Evolutionary conservation across 2,888 invertebrate genomes (phyloP).

Genomic region (Operophtera brumata): DNA sequence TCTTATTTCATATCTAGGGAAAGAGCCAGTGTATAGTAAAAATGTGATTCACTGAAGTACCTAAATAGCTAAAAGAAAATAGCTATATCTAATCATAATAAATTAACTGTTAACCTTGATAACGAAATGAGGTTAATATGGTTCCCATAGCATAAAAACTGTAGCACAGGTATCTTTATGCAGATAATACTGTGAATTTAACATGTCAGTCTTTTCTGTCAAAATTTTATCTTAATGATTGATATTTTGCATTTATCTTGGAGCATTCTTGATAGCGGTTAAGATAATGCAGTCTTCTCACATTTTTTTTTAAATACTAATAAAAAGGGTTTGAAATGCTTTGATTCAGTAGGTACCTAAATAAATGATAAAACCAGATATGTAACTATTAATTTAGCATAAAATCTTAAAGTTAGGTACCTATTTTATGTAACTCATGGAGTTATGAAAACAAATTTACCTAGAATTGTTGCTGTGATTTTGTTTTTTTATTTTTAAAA

Average conservation of each 20-base stretch:
- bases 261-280: slow-evolving; percentile 9
- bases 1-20: not conserved
- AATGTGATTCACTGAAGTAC: not conserved
- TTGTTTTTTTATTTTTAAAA: no score
- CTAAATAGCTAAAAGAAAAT: not conserved
- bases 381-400: no score
- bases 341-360: no score
- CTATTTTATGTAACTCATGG: no score
- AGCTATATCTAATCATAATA: slow-evolving; percentile 2
- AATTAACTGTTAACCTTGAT: slow-evolving; percentile 15
- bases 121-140: slow-evolving; percentile 14
- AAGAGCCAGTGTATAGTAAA: not conserved
- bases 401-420: no score
- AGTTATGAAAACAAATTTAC: no score
- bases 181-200: slow-evolving; percentile 10
- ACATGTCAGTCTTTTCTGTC: slow-evolving; percentile 8
- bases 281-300: slow-evolving; percentile 1
- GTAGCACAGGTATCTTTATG: not conserved
- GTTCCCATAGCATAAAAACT: slow-evolving; percentile 4
- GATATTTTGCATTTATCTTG: slow-evolving; percentile 11
- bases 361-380: no score
- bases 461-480: no score
- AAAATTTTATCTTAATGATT: slow-evolving; percentile 24
- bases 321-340: no score
- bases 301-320: no score